Conservation (phyloP, 2,113 vertebrate species). For the Megatriorchis doriae region DNA sequence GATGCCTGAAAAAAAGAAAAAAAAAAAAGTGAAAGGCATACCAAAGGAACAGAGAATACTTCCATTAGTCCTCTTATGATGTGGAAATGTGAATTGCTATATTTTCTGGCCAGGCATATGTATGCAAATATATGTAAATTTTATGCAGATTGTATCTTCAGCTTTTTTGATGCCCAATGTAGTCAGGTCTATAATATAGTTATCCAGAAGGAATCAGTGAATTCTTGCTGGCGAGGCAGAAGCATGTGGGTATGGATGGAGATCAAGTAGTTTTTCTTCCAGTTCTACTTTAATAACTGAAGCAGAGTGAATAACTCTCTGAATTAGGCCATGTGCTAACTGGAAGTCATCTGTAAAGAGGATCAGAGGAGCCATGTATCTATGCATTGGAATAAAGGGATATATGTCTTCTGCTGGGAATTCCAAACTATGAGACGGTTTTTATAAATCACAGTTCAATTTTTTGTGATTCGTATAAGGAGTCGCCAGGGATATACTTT, state of each 20-base stretch:
- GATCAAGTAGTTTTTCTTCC: conserved; percentile 44
- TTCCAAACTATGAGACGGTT: neutral
- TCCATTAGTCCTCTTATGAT: conserved; percentile 38
- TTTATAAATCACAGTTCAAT: neutral
- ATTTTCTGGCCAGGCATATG: conserved; percentile 27
- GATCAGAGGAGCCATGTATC: conserved; percentile 10
- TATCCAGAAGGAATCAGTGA: conserved; percentile 62
- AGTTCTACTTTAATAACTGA: conserved; percentile 34
- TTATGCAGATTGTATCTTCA: conserved; percentile 66
- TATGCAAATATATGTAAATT: conserved; percentile 64
- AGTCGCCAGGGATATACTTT: neutral
- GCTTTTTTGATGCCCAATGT: conserved; percentile 55
- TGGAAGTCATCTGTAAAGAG: conserved; percentile 22
- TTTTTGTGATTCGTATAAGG: neutral
- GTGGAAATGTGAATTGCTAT: conserved; percentile 42
- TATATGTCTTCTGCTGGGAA: neutral
- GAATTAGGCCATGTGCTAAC: conserved; percentile 26
- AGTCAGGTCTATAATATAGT: conserved; percentile 46
- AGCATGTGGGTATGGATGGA: conserved; percentile 25
- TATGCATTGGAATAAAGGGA: neutral
- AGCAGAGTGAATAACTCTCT: neutral
- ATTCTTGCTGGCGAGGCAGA: conserved; percentile 56
- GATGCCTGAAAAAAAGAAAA: neutral
- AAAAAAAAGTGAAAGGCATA: neutral
- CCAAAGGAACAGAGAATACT: neutral